A percentile compares a stretch with the other conserved stretches of the same genome.
Evolutionary conservation across 2,113 vertebrate species (phyloP).

Genomic region (Muscicapa adusta): DNA sequence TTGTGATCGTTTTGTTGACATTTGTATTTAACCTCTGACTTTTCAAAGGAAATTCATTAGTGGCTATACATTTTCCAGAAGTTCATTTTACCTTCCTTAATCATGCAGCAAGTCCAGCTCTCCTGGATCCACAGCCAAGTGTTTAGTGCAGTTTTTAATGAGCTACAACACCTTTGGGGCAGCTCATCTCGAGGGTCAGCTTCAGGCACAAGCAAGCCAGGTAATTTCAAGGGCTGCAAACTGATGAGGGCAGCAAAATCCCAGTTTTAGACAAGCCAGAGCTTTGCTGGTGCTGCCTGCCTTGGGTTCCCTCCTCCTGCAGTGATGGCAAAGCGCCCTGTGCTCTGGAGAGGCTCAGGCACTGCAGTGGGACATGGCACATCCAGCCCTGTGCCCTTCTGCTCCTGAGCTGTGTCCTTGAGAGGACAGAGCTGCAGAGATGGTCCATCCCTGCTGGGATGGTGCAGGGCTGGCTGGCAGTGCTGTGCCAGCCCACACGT

Average conservation of each 20-base stretch:
- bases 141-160: not conserved
- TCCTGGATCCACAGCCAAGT: not conserved
- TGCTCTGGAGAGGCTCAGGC: not conserved
- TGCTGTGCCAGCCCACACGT: not conserved
- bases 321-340: not conserved
- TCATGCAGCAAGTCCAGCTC: not conserved
- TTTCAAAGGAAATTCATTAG: not conserved
- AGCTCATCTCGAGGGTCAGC: not conserved
- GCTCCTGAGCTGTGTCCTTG: not conserved
- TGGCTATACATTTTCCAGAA: not conserved
- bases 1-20: not conserved
- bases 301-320: not conserved
- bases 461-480: not conserved
- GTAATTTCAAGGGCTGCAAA: not conserved
- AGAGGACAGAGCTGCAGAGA: not conserved
- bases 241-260: not conserved
- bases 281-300: not conserved
- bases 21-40: conserved; percentile 25
- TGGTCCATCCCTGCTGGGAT: rapidly evolving
- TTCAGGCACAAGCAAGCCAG: not conserved
- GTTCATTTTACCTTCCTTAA: not conserved
- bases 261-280: not conserved
- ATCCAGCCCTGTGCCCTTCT: not conserved
- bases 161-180: not conserved
- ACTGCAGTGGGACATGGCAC: rapidly evolving